A percentile compares a stretch with the other conserved stretches of the same genome.
phyloP scores from a whole-genome alignment of 2,797 vertebrate genomes.

The Hirundo rustica region DNA sequence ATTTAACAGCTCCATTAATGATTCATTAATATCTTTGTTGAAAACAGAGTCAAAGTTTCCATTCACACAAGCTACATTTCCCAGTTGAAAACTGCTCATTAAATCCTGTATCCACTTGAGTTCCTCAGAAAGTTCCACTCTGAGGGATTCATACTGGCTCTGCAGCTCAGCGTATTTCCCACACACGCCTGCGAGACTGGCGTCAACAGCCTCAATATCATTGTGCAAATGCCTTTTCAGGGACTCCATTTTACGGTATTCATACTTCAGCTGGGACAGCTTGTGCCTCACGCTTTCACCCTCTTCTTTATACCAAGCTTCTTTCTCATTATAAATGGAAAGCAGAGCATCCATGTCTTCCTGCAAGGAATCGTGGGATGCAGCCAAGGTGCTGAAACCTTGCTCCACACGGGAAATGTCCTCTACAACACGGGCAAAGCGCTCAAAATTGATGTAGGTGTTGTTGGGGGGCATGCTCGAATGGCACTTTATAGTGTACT shows the following conservation, averaged over 20 bases:
- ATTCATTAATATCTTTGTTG: constrained; percentile 74
- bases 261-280: constrained; percentile 85
- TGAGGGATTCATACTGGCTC: constrained; percentile 79
- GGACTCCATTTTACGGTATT: constrained; percentile 83
- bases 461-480: constrained; percentile 88
- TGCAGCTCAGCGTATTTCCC: constrained; percentile 79
- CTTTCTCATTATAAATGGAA: constrained; percentile 87
- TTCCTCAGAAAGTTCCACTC: constrained; percentile 82
- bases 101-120: constrained; percentile 85
- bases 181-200: constrained; percentile 69
- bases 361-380: constrained; percentile 76
- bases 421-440: constrained; percentile 82
- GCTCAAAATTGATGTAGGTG: constrained; percentile 88
- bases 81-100: constrained; percentile 74
- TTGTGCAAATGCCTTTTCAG: constrained; percentile 80
- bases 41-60: constrained; percentile 68
- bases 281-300: constrained; percentile 78
- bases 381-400: constrained; percentile 71
- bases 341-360: constrained; percentile 85
- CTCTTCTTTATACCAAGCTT: constrained; percentile 88
- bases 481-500: constrained; percentile 89
- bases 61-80: constrained; percentile 38
- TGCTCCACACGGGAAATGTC: constrained; percentile 77
- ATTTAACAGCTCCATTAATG: constrained; percentile 79
- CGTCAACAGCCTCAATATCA: constrained; percentile 76